Evolutionary conservation across 2,888 invertebrate species (phyloP).

Genomic region (Rhodophaea formosa): DNA sequence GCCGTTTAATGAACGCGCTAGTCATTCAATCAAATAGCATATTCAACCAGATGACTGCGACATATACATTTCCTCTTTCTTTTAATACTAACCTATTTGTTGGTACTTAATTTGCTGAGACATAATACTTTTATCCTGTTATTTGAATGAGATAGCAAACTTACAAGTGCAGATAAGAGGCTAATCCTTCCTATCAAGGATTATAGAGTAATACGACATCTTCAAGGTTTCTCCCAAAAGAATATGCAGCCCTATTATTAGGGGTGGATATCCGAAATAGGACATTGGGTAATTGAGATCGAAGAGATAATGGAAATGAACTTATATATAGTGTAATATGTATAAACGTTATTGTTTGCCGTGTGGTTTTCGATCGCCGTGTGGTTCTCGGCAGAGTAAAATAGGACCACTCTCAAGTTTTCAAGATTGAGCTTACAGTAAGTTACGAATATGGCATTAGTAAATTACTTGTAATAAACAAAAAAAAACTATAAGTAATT

Average conservation of each 20-base stretch:
- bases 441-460: too few species aligned
- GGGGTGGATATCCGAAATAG: not conserved
- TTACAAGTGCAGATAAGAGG: slow-evolving; percentile 33
- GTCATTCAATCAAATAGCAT: too few species aligned
- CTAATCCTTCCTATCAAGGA: slow-evolving; percentile 16
- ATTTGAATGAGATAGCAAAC: slow-evolving; percentile 43
- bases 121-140: slow-evolving; percentile 29
- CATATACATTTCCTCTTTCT: not conserved
- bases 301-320: not conserved
- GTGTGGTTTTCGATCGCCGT: too few species aligned
- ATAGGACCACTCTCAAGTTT: too few species aligned
- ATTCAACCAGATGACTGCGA: too few species aligned
- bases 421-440: too few species aligned
- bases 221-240: slow-evolving; percentile 4
- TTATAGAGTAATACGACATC: slow-evolving; percentile 6
- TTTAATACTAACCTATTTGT: not conserved
- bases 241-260: not conserved
- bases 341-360: too few species aligned
- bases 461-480: too few species aligned
- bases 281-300: not conserved
- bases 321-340: too few species aligned
- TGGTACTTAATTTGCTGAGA: not conserved
- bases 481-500: too few species aligned
- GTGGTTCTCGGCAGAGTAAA: too few species aligned
- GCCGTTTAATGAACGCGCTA: too few species aligned